These are phyloP conservation scores for Fundulus diaphanus DNA, from an alignment of 2,797 vertebrate species.

Conservation along the genomic window DNA sequence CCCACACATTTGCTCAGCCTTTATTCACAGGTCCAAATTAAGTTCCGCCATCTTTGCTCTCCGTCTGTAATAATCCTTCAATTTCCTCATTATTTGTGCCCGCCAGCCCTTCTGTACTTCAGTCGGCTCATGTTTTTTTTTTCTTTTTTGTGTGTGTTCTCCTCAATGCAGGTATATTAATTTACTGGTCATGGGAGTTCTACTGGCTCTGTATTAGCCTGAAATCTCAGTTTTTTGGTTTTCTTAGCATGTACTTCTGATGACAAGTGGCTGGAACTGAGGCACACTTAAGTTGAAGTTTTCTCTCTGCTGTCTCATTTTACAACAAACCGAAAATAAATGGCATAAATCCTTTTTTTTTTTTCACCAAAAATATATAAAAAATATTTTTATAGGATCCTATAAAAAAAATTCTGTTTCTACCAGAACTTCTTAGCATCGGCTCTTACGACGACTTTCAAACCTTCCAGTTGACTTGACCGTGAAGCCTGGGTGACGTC, in stretches of 20 bases:
- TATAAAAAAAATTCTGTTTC: no score
- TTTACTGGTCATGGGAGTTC: background rate
- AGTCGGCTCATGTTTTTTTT: conserved; percentile 1
- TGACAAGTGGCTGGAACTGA: background rate
- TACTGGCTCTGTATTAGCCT: background rate
- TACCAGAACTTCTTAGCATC: no score
- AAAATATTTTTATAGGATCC: no score
- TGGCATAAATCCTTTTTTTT: no score
- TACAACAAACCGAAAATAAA: no score
- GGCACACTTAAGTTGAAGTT: background rate
- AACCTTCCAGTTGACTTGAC: no score
- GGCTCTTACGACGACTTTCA: no score
- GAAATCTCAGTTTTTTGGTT: background rate
- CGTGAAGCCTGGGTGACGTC: no score
- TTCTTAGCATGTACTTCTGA: background rate
- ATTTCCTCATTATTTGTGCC: conserved; percentile 48
- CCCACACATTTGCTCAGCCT: conserved; percentile 21
- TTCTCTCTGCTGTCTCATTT: background rate
- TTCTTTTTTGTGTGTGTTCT: background rate
- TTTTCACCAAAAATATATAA: no score
- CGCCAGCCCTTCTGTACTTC: conserved; percentile 15
- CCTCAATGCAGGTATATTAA: background rate
- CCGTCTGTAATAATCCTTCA: conserved; percentile 42
- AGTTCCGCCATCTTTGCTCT: conserved; percentile 39
- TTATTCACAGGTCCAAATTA: conserved; percentile 54